A percentile compares a stretch with the other conserved stretches of the same genome.
Conservation (phyloP, 2,797 vertebrate genomes). For the Telmatherina bonti region DNA sequence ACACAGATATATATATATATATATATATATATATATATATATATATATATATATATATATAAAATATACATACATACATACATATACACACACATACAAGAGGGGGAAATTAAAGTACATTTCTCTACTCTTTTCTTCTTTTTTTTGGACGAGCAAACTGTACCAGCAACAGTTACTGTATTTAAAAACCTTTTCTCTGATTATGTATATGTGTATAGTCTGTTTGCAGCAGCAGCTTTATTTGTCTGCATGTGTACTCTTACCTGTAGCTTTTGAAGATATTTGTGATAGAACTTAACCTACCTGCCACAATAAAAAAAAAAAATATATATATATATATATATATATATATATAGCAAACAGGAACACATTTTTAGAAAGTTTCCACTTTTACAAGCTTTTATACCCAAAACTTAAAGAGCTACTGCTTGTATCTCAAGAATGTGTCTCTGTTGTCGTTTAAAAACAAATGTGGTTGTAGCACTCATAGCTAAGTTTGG, state of each 20-base stretch:
- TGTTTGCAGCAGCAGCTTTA: neutral
- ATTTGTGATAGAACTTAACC: neutral
- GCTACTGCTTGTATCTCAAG: neutral
- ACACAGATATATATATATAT: too few species aligned
- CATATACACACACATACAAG: neutral
- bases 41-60: too few species aligned
- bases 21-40: too few species aligned
- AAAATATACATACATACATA: neutral
- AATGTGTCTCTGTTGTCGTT: neutral
- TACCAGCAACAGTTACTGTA: constrained; percentile 22
- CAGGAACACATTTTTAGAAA: neutral
- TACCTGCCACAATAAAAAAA: neutral
- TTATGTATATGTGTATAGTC: neutral
- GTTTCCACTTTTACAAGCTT: neutral
- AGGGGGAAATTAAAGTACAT: constrained; percentile 52
- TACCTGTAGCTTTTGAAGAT: constrained; percentile 8
- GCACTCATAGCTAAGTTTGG: neutral
- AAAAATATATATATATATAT: too few species aligned
- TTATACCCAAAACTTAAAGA: neutral
- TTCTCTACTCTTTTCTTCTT: constrained; percentile 49
- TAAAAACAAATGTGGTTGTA: neutral
- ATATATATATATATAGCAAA: too few species aligned
- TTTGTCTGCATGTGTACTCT: neutral
- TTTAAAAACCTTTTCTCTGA: constrained; percentile 12
- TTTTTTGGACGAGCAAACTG: constrained; percentile 40